Conservation (phyloP, 2,113 vertebrate species). For the Labeo catla region DNA sequence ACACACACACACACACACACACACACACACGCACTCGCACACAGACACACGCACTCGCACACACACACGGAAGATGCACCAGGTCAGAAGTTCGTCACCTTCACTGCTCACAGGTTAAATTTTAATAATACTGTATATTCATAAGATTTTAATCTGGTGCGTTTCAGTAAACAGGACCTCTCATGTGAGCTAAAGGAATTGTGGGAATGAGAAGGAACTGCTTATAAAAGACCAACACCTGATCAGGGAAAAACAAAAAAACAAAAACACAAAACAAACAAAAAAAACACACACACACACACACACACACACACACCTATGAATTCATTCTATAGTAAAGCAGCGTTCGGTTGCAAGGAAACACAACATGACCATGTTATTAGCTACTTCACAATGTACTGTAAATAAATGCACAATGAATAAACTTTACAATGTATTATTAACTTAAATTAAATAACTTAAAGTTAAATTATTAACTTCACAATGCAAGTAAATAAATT, state of each 20-base stretch:
- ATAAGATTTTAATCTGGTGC: not conserved
- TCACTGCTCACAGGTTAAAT: not conserved
- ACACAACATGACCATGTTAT: not conserved
- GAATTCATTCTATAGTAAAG: not conserved
- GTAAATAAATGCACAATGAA: no score
- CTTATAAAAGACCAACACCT: not conserved
- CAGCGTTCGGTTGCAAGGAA: not conserved
- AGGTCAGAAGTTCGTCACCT: not conserved
- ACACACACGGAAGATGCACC: not conserved
- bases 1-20: not conserved
- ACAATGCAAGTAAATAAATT: no score
- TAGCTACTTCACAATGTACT: not conserved
- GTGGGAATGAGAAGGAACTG: not conserved
- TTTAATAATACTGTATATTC: constrained; percentile 3
- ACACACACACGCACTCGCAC: not conserved
- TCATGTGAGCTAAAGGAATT: not conserved
- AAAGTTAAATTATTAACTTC: no score
- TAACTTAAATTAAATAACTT: no score
- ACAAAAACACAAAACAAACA: no score
- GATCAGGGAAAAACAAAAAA: not conserved
- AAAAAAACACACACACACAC: no score
- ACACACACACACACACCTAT: no score
- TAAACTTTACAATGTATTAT: no score
- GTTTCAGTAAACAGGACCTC: not conserved
- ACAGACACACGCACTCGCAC: not conserved